Percentiles rank a stretch among this genome's conserved stretches.
phyloP scores from a whole-genome alignment of 2,888 invertebrate genomes.

The Aphodius sticticus region DNA sequence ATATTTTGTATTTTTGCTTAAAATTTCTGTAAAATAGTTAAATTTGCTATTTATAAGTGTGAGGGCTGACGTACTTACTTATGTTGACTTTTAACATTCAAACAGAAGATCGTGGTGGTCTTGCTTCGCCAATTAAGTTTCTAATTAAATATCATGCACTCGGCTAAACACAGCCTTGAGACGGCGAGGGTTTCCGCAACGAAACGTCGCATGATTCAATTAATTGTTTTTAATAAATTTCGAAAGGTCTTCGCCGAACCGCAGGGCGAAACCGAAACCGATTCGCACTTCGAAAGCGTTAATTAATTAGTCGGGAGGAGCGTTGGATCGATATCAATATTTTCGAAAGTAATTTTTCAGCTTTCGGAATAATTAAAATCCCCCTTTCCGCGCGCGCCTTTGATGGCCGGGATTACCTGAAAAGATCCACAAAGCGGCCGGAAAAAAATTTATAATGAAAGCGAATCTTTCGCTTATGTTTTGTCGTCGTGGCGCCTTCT shows the following conservation, averaged over 20 bases:
- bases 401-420: background rate
- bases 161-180: background rate
- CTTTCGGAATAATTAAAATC: background rate
- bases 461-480: background rate
- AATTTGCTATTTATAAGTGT: no score
- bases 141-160: no score
- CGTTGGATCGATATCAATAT: background rate
- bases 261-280: background rate
- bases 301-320: background rate
- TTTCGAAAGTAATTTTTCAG: background rate
- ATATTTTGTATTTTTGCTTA: no score
- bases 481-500: background rate
- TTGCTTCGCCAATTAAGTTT: no score
- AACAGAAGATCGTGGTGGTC: no score
- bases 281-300: background rate
- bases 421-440: background rate
- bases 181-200: background rate
- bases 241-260: background rate
- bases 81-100: no score
- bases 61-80: no score
- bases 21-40: no score
- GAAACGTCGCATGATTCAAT: background rate
- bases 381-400: background rate
- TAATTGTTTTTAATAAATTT: constrained; percentile 4
- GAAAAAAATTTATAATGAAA: background rate